Conservation (phyloP, 2,888 invertebrate species). For the Lucinisca nassula region DNA sequence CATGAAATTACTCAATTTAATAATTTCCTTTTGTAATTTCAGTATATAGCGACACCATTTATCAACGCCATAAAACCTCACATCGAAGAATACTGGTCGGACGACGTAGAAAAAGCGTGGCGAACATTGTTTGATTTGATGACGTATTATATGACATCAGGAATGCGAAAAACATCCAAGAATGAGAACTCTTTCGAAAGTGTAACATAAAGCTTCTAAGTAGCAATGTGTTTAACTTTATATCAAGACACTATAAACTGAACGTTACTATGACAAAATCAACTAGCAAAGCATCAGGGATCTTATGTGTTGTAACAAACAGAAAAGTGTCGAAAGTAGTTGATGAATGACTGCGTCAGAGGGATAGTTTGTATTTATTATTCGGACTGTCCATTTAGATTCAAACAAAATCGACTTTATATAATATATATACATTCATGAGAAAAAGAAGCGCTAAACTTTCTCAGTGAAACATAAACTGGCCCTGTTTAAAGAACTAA, state of each 20-base stretch:
- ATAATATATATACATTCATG: no score
- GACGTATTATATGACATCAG: slow-evolving; percentile 55
- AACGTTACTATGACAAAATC: background rate
- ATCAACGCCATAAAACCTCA: slow-evolving; percentile 60
- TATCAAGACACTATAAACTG: background rate
- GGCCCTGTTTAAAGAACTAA: no score
- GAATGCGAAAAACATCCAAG: slow-evolving; percentile 38
- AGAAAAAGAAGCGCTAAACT: no score
- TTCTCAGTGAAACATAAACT: no score
- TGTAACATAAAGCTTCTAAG: background rate
- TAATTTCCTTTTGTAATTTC: slow-evolving; percentile 17
- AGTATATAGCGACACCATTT: slow-evolving; percentile 64
- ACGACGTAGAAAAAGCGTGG: slow-evolving; percentile 61
- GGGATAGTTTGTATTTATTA: no score
- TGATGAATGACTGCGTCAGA: no score
- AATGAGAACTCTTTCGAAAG: slow-evolving; percentile 12
- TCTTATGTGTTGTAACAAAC: background rate
- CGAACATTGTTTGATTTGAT: slow-evolving; percentile 50
- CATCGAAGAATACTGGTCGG: slow-evolving; percentile 53
- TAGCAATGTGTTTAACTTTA: no score
- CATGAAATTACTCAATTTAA: no score
- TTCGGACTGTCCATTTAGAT: no score
- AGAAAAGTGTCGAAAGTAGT: no score
- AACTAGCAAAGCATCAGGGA: slow-evolving; percentile 8
- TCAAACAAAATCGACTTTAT: no score